Evolutionary conservation across 2,797 vertebrate species (phyloP).

Genomic region (Sebastolobus altivelis): DNA sequence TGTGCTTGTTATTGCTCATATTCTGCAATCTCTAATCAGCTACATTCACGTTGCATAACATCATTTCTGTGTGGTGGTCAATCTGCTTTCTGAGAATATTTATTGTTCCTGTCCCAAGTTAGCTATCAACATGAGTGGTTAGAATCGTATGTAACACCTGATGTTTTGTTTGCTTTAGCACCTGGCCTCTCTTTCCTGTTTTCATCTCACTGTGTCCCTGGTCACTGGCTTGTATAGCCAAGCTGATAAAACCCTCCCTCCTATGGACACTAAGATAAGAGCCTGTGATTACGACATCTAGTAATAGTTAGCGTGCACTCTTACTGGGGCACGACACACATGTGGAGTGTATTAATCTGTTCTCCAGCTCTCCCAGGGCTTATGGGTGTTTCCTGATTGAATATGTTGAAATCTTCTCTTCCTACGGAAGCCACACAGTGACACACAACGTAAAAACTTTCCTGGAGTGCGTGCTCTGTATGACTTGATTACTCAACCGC

Average conservation of each 20-base stretch:
- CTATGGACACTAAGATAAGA: constrained; percentile 75
- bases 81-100: constrained; percentile 9
- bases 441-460: constrained; percentile 50
- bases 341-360: constrained; percentile 44
- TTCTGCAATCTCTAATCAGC: constrained; percentile 41
- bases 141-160: constrained; percentile 30
- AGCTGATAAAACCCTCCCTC: constrained; percentile 76
- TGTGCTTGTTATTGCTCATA: constrained; percentile 51
- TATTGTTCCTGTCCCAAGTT: constrained; percentile 16
- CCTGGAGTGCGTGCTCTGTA: constrained; percentile 32
- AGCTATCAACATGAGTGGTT: constrained; percentile 1
- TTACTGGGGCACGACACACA: constrained; percentile 32
- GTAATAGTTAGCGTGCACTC: constrained; percentile 54
- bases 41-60: constrained; percentile 60
- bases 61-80: constrained; percentile 1
- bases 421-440: constrained; percentile 40
- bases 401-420: constrained; percentile 40
- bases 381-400: constrained; percentile 56
- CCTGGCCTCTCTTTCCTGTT: constrained; percentile 65
- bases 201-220: constrained; percentile 52
- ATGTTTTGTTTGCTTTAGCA: constrained; percentile 49
- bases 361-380: constrained; percentile 27
- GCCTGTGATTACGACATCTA: constrained; percentile 64
- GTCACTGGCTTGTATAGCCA: constrained; percentile 55
- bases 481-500: constrained; percentile 53